A percentile compares a stretch with the other conserved stretches of the same genome.
Evolutionary conservation across 53 echinoderm and acorn worm species (phyloP).

Genomic region (Henricia sp.): DNA sequence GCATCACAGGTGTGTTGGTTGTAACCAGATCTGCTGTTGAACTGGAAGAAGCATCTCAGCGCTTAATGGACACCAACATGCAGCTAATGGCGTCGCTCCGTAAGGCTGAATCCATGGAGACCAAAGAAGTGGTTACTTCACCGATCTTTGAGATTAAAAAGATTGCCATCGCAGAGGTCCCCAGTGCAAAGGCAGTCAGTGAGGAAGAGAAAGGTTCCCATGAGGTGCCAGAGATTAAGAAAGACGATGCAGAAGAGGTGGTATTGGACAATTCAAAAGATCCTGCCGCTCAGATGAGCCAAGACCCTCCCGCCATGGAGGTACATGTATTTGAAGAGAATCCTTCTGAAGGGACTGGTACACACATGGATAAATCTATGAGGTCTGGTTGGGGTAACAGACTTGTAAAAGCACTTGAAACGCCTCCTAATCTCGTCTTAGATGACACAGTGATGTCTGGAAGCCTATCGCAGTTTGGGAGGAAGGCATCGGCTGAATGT

Average conservation of each 20-base stretch:
- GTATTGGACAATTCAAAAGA: not conserved
- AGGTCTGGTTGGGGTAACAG: not conserved
- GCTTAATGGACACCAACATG: conserved; percentile 89
- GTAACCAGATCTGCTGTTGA: conserved; percentile 79
- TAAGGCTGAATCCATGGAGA: conserved; percentile 84
- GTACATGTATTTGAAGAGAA: not conserved
- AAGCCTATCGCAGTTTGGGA: not conserved
- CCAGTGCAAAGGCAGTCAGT: conserved; percentile 50
- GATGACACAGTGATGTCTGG: not conserved
- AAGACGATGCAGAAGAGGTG: conserved; percentile 5
- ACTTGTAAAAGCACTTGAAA: not conserved
- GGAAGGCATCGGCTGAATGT: conserved; percentile 7
- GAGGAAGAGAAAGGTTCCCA: conserved; percentile 53
- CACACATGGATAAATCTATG: not conserved
- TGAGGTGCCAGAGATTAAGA: conserved; percentile 1
- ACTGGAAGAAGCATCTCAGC: conserved; percentile 78
- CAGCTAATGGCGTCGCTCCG: conserved; percentile 85
- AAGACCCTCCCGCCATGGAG: not conserved
- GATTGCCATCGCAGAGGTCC: conserved; percentile 29
- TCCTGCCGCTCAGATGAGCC: conserved; percentile 20
- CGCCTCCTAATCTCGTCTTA: not conserved
- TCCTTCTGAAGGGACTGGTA: conserved; percentile 8
- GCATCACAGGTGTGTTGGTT: conserved; percentile 88
- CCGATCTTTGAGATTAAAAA: conserved; percentile 57
- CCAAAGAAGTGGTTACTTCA: conserved; percentile 76